Base-by-base conservation (phyloP, 1,140 invertebrate species). In the Zaprionus taronus region DNA sequence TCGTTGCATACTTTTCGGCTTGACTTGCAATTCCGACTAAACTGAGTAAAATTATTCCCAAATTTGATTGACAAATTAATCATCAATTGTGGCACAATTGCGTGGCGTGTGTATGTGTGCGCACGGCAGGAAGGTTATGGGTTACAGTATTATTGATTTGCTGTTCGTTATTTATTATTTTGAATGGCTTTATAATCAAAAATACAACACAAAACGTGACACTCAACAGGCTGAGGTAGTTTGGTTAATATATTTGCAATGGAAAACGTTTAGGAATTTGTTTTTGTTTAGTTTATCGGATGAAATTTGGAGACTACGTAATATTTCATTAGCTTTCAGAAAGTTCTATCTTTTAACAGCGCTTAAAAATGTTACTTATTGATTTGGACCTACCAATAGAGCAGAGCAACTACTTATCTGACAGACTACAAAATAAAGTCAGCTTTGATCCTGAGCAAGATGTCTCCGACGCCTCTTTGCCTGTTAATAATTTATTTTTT, bases 41-140 rank as follows among this genome's bases (percentile, higher is more conserved):
- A 38, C 24, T 56, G 31, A 44, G 15, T n/a, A 28, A 36, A 28
- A 36, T 22, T 72, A 20, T 36, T 17, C n/a, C 14, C 28, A 28
- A 14, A 44, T 72, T 66, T 72, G 24, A 31, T 51, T 49, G 22
- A 36, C 41, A 47, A 72, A 24, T 66, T 67, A 66, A 67, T 66
- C 72, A 56, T 14, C 75, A 58, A 63, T 72, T 53, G 38, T 24
- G 26, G 26, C 56, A 12, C 17, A 58, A 22, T 58, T 4, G 11
- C 9, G 17, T 36, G 17, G 26, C 11, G 12, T 41, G 36, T 60
- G 34, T 60, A 47, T 68, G 62, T 80, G 83, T 80, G 72, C 82
- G 78, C 73, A 79, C 87, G 83, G 87, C 87, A 91, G 87, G 83
- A 91, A 84, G 87, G 85, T 83, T 73, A 36, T 74, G 56, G n/a